Percentiles rank a stretch among this genome's conserved stretches.
These are phyloP conservation scores for Amphiprion ocellaris DNA, from an alignment of 2,113 vertebrate genomes.

Conservation along the genomic window DNA sequence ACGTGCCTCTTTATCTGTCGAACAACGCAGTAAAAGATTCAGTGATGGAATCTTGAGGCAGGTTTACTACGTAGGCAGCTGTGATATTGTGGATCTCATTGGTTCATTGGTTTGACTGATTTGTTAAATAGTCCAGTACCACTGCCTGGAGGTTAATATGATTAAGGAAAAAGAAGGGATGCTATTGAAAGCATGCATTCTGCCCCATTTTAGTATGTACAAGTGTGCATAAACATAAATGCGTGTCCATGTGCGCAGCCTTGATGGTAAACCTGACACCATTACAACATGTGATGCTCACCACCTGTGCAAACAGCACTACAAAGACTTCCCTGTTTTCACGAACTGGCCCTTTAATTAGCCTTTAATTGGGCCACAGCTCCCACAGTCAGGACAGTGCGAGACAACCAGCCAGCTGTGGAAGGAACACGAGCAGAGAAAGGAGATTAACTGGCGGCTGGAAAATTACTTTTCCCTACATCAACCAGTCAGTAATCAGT, in stretches of 20 bases:
- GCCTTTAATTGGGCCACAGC: constrained; percentile 72
- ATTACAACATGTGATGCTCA: constrained; percentile 70
- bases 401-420: constrained; percentile 50
- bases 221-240: neutral
- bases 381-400: constrained; percentile 53
- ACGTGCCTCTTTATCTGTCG: neutral
- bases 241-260: constrained; percentile 42
- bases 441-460: constrained; percentile 34
- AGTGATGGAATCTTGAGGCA: constrained; percentile 2
- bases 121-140: neutral
- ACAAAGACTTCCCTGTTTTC: constrained; percentile 80
- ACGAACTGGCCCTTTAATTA: constrained; percentile 75
- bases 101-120: constrained; percentile 25
- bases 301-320: constrained; percentile 80
- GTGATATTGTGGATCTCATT: constrained; percentile 30
- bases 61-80: constrained; percentile 13
- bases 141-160: constrained; percentile 9
- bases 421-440: constrained; percentile 30
- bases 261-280: constrained; percentile 67
- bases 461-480: constrained; percentile 43
- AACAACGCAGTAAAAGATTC: neutral
- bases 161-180: constrained; percentile 26
- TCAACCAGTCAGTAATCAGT: constrained; percentile 6
- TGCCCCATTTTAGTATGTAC: constrained; percentile 7
- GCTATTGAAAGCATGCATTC: neutral